Evolutionary conservation across 2,888 invertebrate genomes (phyloP).

Genomic region (Brachylomia viminalis): DNA sequence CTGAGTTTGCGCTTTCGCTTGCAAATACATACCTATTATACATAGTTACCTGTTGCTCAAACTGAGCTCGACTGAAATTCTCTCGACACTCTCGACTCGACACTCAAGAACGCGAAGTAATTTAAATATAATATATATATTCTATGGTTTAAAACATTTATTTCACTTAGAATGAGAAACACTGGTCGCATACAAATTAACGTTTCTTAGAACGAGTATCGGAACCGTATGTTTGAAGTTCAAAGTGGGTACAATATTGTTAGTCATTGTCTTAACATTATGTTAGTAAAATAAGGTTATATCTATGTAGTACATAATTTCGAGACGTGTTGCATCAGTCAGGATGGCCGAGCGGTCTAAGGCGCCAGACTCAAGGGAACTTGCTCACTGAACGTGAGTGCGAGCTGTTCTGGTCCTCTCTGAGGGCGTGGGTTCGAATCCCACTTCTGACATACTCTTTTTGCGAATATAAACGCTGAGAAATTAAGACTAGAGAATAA

Average conservation of each 20-base stretch:
- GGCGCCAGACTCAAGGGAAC: constrained; percentile 69
- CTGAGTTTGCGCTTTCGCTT: neutral
- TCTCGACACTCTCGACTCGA: no score
- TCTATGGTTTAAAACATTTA: neutral
- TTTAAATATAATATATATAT: neutral
- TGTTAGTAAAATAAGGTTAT: neutral
- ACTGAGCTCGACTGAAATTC: neutral
- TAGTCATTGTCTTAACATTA: neutral
- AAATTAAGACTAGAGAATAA: neutral
- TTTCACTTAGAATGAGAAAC: neutral
- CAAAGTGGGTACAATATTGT: no score
- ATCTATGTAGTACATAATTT: neutral
- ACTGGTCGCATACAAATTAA: neutral
- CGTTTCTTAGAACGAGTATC: neutral
- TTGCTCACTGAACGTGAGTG: constrained; percentile 91
- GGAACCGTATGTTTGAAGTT: neutral
- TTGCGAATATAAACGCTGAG: neutral
- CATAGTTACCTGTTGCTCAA: neutral
- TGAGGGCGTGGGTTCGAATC: constrained; percentile 94
- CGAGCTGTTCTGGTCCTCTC: constrained; percentile 91
- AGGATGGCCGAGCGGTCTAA: constrained; percentile 43
- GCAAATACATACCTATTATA: neutral
- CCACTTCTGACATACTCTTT: constrained; percentile 72
- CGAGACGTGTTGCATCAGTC: neutral
- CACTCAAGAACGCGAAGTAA: no score